Conservation (phyloP, 2,113 vertebrate genomes). For the Xyrauchen texanus region DNA sequence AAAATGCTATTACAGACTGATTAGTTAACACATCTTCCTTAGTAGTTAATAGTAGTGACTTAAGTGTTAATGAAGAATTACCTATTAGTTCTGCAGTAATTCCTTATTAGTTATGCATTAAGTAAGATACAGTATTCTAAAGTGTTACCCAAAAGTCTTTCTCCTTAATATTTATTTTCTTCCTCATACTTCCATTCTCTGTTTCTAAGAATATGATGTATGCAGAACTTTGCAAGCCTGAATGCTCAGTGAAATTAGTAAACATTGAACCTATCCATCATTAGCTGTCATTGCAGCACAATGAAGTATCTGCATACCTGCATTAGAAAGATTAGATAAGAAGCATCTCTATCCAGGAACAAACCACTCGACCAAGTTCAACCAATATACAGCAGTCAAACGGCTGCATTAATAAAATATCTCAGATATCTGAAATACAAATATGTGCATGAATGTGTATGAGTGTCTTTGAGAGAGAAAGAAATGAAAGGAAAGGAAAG, state of each 20-base stretch:
- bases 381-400: background rate
- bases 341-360: background rate
- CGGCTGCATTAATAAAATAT: background rate
- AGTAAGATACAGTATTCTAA: no score
- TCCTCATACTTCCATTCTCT: background rate
- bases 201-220: background rate
- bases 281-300: background rate
- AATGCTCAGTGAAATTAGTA: background rate
- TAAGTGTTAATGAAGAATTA: no score
- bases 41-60: no score
- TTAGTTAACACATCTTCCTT: no score
- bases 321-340: background rate
- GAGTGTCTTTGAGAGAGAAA: background rate
- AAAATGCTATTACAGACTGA: no score
- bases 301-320: slow-evolving; percentile 24
- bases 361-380: background rate
- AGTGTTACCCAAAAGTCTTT: no score
- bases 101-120: no score
- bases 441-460: background rate
- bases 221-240: background rate
- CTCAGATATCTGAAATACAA: background rate
- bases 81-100: no score
- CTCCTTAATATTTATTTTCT: background rate
- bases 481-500: background rate
- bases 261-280: background rate